phyloP scores from a whole-genome alignment of 2,797 vertebrate species.

The Rhynchotus rufescens region DNA sequence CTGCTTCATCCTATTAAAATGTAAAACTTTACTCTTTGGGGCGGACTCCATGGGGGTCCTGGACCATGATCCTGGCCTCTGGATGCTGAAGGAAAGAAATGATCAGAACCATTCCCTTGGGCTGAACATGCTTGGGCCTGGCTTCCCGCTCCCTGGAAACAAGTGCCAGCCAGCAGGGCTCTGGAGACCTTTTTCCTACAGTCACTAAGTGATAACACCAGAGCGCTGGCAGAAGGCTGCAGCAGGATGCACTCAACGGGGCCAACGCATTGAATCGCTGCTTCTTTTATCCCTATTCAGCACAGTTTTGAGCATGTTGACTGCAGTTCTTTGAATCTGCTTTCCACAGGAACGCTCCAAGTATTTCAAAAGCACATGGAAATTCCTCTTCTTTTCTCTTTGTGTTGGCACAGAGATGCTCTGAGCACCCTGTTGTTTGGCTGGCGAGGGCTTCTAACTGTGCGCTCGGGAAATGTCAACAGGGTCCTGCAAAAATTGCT shows the following conservation, averaged over 20 bases:
- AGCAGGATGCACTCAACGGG: background rate
- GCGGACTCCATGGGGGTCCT: accelerated
- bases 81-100: background rate
- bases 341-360: background rate
- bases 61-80: background rate
- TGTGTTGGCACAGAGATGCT: background rate
- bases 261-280: background rate
- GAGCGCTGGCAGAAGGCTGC: background rate
- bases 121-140: background rate
- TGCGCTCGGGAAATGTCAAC: accelerated
- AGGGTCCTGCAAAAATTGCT: background rate
- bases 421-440: background rate
- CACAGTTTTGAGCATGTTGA: background rate
- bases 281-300: conserved; percentile 33
- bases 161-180: background rate
- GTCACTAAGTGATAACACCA: background rate
- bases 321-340: background rate
- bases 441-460: background rate
- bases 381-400: background rate
- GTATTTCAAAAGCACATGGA: conserved; percentile 4
- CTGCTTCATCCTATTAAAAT: background rate
- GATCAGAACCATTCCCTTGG: background rate
- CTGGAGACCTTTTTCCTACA: background rate
- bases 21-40: background rate
- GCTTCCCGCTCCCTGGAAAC: background rate